Evolutionary conservation across 1,140 invertebrate species (phyloP).

Genomic region (Lineus longissimus): DNA sequence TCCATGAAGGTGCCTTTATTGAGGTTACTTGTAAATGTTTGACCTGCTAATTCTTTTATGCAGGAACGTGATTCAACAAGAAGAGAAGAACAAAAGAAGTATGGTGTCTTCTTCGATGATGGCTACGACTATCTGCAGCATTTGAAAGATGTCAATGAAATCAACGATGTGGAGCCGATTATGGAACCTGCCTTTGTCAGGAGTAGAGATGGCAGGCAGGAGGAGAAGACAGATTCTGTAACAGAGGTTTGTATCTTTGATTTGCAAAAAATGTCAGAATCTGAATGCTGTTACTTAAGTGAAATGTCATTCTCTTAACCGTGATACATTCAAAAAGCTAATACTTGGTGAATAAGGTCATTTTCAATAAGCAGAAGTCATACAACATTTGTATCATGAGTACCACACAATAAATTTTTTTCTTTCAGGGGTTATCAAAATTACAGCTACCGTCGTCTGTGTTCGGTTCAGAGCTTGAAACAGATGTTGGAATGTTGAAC

Average conservation of each 20-base stretch:
- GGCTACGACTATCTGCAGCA: slow-evolving; percentile 95
- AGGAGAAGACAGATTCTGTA: slow-evolving; percentile 26
- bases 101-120: slow-evolving; percentile 93
- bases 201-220: slow-evolving; percentile 21
- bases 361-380: no score
- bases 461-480: slow-evolving; percentile 84
- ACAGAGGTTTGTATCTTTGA: background rate
- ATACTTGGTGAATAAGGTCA: no score
- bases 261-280: no score
- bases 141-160: slow-evolving; percentile 64
- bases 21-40: no score
- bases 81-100: slow-evolving; percentile 79
- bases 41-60: background rate
- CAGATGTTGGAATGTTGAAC: slow-evolving; percentile 82
- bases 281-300: no score
- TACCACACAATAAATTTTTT: no score
- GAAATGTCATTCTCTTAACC: no score
- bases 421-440: background rate
- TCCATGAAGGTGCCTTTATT: no score
- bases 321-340: no score
- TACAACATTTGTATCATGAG: no score
- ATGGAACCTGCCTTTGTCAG: slow-evolving; percentile 30
- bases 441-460: slow-evolving; percentile 81
- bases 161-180: slow-evolving; percentile 45
- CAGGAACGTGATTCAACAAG: slow-evolving; percentile 25